These are phyloP conservation scores for Neotoxoptera formosana DNA, from an alignment of 1,140 invertebrate species.

Conservation along the genomic window DNA sequence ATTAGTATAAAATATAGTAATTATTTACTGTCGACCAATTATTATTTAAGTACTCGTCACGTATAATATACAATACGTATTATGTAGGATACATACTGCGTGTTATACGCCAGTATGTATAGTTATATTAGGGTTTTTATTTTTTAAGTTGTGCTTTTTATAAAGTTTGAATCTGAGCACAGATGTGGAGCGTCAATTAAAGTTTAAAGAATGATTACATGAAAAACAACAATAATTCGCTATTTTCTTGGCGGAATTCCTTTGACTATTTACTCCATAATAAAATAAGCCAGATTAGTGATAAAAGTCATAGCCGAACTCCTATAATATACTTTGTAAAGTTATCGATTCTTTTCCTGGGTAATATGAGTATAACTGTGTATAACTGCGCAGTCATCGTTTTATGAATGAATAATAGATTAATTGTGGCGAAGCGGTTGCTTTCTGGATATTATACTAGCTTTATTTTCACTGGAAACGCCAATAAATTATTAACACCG, in stretches of 20 bases:
- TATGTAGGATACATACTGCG: neutral
- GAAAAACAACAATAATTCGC: neutral
- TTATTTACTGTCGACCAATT: neutral
- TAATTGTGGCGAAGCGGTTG: neutral
- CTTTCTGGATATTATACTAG: neutral
- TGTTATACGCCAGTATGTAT: neutral
- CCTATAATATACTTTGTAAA: neutral
- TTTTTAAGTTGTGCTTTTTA: neutral
- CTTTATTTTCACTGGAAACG: slow-evolving; percentile 6
- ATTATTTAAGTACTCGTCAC: neutral
- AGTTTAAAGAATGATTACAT: neutral
- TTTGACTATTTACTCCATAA: neutral
- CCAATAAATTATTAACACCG: slow-evolving; percentile 48
- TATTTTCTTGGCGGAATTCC: neutral
- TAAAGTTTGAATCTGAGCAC: neutral
- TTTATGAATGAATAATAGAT: slow-evolving; percentile 36
- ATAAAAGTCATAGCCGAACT: neutral
- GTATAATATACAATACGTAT: neutral
- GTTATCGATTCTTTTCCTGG: neutral
- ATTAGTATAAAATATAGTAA: neutral
- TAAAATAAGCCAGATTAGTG: neutral
- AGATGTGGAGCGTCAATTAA: neutral
- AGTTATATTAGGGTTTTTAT: neutral
- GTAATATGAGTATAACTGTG: neutral
- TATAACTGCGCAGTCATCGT: neutral